Conservation (phyloP, 2,888 invertebrate species). For the Aphodius granarius region DNA sequence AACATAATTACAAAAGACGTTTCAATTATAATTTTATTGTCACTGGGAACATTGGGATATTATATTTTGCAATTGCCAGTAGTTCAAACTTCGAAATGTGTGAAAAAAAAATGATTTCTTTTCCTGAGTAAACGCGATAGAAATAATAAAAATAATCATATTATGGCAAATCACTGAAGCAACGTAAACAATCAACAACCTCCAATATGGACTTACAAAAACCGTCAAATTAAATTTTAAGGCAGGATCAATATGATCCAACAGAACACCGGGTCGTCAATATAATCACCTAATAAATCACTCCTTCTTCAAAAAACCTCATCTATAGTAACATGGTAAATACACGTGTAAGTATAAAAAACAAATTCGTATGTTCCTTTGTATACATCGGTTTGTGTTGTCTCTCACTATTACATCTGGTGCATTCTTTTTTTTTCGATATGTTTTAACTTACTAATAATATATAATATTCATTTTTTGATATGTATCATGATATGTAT, state of each 20-base stretch:
- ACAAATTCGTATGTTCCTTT: slow-evolving; percentile 17
- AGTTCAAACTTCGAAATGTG: no score
- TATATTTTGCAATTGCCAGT: no score
- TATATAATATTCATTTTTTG: neutral
- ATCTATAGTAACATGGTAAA: no score
- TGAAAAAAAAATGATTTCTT: no score
- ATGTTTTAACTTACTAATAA: neutral
- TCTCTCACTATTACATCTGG: slow-evolving; percentile 5
- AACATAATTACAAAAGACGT: no score
- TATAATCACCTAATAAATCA: neutral
- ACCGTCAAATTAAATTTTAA: slow-evolving; percentile 55
- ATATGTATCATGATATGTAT: slow-evolving; percentile 13
- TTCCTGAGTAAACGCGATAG: neutral
- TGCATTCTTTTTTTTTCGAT: slow-evolving; percentile 1
- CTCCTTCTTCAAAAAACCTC: no score
- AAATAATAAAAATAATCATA: neutral
- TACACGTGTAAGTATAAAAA: slow-evolving; percentile 2
- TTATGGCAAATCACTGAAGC: slow-evolving; percentile 15
- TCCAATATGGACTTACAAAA: slow-evolving; percentile 63
- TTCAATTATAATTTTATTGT: no score
- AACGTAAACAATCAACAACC: slow-evolving; percentile 47
- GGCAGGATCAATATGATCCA: slow-evolving; percentile 62
- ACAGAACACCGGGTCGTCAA: slow-evolving; percentile 47
- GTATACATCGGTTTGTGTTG: slow-evolving; percentile 9
- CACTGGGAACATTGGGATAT: no score